Base-by-base conservation (phyloP, 2,888 invertebrate species). In the Tanypteryx hageni region DNA sequence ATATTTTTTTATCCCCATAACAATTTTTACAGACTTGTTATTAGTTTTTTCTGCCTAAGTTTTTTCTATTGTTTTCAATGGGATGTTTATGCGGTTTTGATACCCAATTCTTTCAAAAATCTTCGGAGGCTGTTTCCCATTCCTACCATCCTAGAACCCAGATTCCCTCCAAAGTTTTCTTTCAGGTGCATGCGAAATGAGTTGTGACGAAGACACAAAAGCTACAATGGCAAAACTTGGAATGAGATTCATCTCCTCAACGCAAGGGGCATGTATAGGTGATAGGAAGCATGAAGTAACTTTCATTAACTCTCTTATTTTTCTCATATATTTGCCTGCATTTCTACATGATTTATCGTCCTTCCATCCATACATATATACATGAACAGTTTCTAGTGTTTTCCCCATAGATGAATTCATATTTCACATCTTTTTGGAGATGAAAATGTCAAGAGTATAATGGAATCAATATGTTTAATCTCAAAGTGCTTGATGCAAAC, bases 111-210 rank as follows among this genome's bases (percentile, higher is more conserved):
- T 89, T 89, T 89, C 56, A 89, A 68, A 89, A 89, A 89, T 76
- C 89, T 89, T 68, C 61, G 89, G 89, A 89, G 89, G 89, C 89
- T 89, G 89, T 89, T 89, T 89, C 89, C 89, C 89, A 89, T 89
- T 57, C 64, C 56, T n/a, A 44, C 44, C 89, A 14, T 64, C 64
- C 89, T 31, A 22, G 61, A 31, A 61, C 89, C 44, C 61, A 57
- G n/a, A 22, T 27, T 31, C 86, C 86, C 44, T 44, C 82, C 27
- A 31, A 85, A 31, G 22, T 89, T 89, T 89, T 89, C 64, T 89
- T 89, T 89, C 89, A 89, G 89, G 89, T 89, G 89, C 89, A 89
- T 89, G 89, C n/a, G 89, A 89, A 64, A 76, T 13, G 10, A 76
- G 27, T 76, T 76, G n/a, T 27, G 89, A 44, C 64, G 89, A 56